Evolutionary conservation across 2,113 vertebrate genomes (phyloP).

Genomic region (Malurus cyaneus): DNA sequence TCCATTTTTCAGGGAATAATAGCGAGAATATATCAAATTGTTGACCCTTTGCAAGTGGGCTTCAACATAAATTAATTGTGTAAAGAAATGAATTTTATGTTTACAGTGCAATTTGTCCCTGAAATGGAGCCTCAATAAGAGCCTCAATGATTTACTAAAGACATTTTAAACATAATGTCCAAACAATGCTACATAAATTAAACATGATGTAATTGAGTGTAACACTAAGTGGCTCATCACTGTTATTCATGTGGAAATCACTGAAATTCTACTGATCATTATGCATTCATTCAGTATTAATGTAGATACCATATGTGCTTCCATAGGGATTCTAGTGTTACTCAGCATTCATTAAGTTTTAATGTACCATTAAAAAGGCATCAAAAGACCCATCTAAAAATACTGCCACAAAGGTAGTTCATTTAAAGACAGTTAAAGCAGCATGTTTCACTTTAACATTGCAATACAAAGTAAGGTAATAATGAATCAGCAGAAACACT

Average conservation of each 20-base stretch:
- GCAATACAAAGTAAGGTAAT: conserved; percentile 12
- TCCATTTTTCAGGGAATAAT: neutral
- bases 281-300: conserved; percentile 59
- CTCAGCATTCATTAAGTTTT: conserved; percentile 60
- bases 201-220: conserved; percentile 65
- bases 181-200: conserved; percentile 69
- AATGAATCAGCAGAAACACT: conserved; percentile 39
- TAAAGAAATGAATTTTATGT: conserved; percentile 61
- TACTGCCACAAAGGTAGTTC: conserved; percentile 1
- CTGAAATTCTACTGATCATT: conserved; percentile 56
- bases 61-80: conserved; percentile 59
- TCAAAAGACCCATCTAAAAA: conserved; percentile 44
- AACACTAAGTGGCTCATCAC: conserved; percentile 53
- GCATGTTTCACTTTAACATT: neutral
- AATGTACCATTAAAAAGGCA: conserved; percentile 59
- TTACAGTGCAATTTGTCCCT: conserved; percentile 54
- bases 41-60: conserved; percentile 16
- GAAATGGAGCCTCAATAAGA: conserved; percentile 58
- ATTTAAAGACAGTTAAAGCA: conserved; percentile 16
- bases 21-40: conserved; percentile 28
- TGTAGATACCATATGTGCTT: conserved; percentile 40
- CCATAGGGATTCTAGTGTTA: conserved; percentile 36
- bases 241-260: conserved; percentile 69
- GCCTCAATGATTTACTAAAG: conserved; percentile 60
- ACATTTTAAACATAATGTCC: conserved; percentile 61